phyloP scores from a whole-genome alignment of 2,888 invertebrate species.

The Sinhomidia bicolor region DNA sequence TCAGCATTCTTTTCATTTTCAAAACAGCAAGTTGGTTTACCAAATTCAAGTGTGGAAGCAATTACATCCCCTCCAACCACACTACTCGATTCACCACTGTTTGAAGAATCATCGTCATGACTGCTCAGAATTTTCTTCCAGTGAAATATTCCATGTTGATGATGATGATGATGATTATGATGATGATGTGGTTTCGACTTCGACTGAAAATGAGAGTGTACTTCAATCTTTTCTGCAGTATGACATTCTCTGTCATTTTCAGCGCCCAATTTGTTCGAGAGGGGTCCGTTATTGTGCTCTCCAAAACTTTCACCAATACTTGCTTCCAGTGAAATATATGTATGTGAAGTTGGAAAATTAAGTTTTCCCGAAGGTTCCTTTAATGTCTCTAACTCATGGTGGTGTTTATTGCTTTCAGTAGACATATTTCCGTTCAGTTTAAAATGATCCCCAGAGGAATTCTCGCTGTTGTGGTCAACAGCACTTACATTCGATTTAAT shows the following conservation, averaged over 20 bases:
- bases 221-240: background rate
- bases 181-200: slow-evolving; percentile 13
- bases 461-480: background rate
- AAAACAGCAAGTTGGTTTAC: background rate
- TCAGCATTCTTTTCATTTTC: background rate
- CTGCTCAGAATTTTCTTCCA: slow-evolving; percentile 58
- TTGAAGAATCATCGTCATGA: slow-evolving; percentile 3
- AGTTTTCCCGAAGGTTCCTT: slow-evolving; percentile 29
- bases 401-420: background rate
- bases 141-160: slow-evolving; percentile 55
- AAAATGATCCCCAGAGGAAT: background rate
- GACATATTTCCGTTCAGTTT: background rate
- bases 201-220: too few species aligned
- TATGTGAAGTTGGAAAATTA: slow-evolving; percentile 42
- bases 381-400: slow-evolving; percentile 56
- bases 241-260: too few species aligned
- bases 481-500: background rate
- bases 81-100: slow-evolving; percentile 57
- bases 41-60: background rate
- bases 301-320: too few species aligned
- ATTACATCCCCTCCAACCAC: slow-evolving; percentile 66
- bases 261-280: too few species aligned
- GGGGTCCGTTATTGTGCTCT: too few species aligned
- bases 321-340: slow-evolving; percentile 34
- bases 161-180: slow-evolving; percentile 41